phyloP scores from a whole-genome alignment of 2,797 vertebrate genomes.

The Schizopygopsis malacanthus region DNA sequence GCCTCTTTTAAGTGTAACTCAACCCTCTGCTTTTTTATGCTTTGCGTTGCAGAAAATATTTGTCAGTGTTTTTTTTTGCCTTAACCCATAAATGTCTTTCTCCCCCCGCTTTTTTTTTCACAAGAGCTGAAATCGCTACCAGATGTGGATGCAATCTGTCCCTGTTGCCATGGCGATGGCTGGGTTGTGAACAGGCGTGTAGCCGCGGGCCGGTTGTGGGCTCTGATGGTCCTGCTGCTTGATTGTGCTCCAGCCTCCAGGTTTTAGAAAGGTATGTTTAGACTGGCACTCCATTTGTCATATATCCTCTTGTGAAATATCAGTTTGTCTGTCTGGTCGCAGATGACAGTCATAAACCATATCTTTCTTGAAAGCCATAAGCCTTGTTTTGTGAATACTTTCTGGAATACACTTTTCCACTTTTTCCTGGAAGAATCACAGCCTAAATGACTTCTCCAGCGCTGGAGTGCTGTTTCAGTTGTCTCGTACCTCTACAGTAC shows the following conservation, averaged over 20 bases:
- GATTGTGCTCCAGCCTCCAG: conserved; percentile 57
- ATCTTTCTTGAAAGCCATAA: conserved; percentile 55
- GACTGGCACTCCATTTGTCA: conserved; percentile 75
- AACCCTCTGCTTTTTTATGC: conserved; percentile 84
- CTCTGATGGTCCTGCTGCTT: conserved; percentile 73
- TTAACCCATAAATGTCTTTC: conserved; percentile 89
- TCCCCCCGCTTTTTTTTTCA: conserved; percentile 67
- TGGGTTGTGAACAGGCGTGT: conserved; percentile 76
- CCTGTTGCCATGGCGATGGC: conserved; percentile 79
- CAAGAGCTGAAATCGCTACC: conserved; percentile 89
- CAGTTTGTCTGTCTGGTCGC: conserved; percentile 51
- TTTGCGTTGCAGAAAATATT: conserved; percentile 94
- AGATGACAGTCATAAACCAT: conserved; percentile 58
- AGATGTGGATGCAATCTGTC: conserved; percentile 93
- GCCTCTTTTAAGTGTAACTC: conserved; percentile 74
- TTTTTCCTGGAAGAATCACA: background rate
- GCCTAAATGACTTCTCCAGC: conserved; percentile 10
- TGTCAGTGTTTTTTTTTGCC: conserved; percentile 79
- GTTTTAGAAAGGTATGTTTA: conserved; percentile 74
- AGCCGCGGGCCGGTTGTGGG: conserved; percentile 75
- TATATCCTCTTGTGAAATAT: conserved; percentile 61
- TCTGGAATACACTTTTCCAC: background rate
- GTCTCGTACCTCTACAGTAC: background rate
- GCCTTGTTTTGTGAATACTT: conserved; percentile 46
- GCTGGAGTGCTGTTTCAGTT: background rate